phyloP scores from a whole-genome alignment of 2,113 vertebrate species.

The Bufo bufo region DNA sequence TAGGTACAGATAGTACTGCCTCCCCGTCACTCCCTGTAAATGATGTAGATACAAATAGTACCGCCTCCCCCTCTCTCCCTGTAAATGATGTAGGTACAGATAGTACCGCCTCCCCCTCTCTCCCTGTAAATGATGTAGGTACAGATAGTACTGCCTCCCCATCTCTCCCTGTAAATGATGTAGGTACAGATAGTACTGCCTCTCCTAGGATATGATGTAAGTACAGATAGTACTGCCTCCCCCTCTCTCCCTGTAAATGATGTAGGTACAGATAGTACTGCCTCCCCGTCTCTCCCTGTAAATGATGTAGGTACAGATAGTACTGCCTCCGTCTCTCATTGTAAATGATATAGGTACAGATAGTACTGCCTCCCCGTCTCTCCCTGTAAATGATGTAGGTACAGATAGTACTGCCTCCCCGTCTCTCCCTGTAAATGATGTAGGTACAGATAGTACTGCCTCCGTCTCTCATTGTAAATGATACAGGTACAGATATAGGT shows the following conservation, averaged over 20 bases:
- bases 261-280: background rate
- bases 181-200: too few species aligned
- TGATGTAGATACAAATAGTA: background rate
- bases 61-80: background rate
- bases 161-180: background rate
- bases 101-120: background rate
- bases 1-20: too few species aligned
- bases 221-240: background rate
- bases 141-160: background rate
- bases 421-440: background rate
- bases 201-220: background rate
- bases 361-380: background rate
- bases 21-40: background rate
- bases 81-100: background rate
- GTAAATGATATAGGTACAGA: too few species aligned
- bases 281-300: too few species aligned
- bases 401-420: background rate
- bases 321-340: background rate
- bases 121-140: background rate
- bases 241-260: background rate
- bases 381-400: background rate
- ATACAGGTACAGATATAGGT: too few species aligned
- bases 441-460: background rate
- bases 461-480: background rate
- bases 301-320: background rate